Evolutionary conservation across 2,888 invertebrate species (phyloP).

Genomic region (Anticlea derivata): DNA sequence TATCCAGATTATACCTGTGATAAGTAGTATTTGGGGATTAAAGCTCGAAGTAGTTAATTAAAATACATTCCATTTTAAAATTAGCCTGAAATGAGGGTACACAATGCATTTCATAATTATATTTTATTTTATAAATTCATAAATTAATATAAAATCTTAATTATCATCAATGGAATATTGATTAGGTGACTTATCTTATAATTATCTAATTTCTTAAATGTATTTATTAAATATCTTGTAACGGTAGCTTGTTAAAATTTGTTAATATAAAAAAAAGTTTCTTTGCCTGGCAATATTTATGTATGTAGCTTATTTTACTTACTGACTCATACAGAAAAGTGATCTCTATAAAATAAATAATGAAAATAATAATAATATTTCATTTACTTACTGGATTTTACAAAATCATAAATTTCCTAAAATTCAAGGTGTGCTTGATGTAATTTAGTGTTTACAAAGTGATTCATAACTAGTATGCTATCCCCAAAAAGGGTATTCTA

Average conservation of each 20-base stretch:
- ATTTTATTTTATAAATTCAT: constrained; percentile 33
- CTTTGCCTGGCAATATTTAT: constrained; percentile 12
- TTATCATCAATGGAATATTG: too few species aligned
- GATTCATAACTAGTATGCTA: too few species aligned
- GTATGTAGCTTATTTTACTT: constrained; percentile 22
- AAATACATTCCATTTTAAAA: constrained; percentile 30
- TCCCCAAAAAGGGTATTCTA: too few species aligned
- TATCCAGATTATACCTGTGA: constrained; percentile 25
- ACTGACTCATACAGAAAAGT: constrained; percentile 27
- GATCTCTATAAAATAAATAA: constrained; percentile 36
- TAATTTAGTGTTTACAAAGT: too few species aligned
- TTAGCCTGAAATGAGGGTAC: constrained; percentile 40
- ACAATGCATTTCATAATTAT: constrained; percentile 26
- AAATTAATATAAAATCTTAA: too few species aligned
- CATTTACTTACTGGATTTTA: constrained; percentile 1
- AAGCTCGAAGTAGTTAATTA: constrained; percentile 7
- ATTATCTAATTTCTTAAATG: not conserved
- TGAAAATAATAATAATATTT: constrained; percentile 12
- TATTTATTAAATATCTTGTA: not conserved
- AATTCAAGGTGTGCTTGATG: not conserved
- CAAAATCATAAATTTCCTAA: not conserved
- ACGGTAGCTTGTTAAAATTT: constrained; percentile 17
- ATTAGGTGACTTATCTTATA: constrained; percentile 7
- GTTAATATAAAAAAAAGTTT: constrained; percentile 5
- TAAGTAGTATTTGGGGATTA: constrained; percentile 28